Base-by-base conservation (phyloP, 2,888 invertebrate species). In the Aricia artaxerxes region DNA sequence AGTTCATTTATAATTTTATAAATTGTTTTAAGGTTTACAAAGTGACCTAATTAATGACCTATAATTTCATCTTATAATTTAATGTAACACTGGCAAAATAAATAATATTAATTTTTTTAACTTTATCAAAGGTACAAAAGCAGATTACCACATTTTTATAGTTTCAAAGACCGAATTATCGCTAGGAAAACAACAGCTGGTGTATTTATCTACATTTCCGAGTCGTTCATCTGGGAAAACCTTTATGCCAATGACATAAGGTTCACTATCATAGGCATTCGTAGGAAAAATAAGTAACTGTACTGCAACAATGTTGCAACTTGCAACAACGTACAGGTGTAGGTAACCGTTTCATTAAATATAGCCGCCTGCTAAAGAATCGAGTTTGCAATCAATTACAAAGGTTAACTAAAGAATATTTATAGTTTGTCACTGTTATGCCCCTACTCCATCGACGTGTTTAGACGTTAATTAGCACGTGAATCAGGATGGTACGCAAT, bases 331-430 rank as follows among this genome's bases (percentile, higher is more conserved):
- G 35, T 35, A 69, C 69, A 69, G 69, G 69, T 69, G 69, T 35
- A 38, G 35, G 38, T 1, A 69, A 69, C 69, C 4, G 69, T 69
- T 11, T 35, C 5, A 69, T 35, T 69, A 69, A 69, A 69, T 61
- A 69, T 69, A 69, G 69, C 35, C 69, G 35, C 69, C 24, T 24
- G 64, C 4, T 35, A 13, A 69, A 13, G 69, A 69, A 38, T 35
- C 69, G 69, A 69, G 69, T 69, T 69, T 35, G 35, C 69, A 69
- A 69, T 35, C 69, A 35, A 69, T 69, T 16, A 35, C 69, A 69
- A 69, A 35, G 69, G 35, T 69, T 69, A 69, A 69, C 13, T 69
- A 38, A 35, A 35, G 69, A 69, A 69, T 69, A 35, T 38, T 69
- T 69, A 69, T 35, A 35, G 69, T 69, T 69, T 35, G 69, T 35